Conservation (phyloP, 1,140 invertebrate species). For the Apis mellifera region DNA sequence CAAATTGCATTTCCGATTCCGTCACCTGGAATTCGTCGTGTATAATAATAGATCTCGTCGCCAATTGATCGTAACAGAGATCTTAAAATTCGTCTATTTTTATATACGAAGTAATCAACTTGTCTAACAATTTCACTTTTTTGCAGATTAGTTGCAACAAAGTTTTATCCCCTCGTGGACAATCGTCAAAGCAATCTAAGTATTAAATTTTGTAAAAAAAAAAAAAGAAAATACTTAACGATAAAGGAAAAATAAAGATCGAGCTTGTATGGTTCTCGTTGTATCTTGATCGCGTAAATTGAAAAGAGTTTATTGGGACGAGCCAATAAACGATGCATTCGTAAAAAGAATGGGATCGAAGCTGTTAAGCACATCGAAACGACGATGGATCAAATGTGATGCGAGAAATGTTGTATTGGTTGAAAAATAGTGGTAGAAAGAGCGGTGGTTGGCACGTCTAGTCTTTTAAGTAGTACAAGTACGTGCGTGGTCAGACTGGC, state of each 20-base stretch:
- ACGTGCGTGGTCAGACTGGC: slow-evolving; percentile 7
- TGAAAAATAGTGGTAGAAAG: not conserved
- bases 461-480: slow-evolving; percentile 18
- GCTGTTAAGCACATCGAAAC: not conserved
- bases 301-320: no score
- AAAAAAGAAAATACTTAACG: no score
- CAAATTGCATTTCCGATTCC: not conserved
- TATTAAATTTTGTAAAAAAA: no score
- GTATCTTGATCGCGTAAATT: no score
- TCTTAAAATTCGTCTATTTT: not conserved
- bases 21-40: slow-evolving; percentile 37
- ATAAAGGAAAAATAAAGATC: no score
- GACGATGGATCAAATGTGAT: not conserved
- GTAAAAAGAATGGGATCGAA: not conserved
- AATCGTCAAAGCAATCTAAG: no score
- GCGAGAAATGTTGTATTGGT: not conserved
- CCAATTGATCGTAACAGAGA: not conserved
- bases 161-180: no score
- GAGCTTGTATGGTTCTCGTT: no score
- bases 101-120: no score
- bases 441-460: slow-evolving; percentile 24
- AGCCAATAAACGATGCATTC: not conserved
- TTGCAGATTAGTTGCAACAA: no score
- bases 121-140: no score
- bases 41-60: not conserved